Base-by-base conservation (phyloP, 2,888 invertebrate genomes). In the Perdita meconis region DNA sequence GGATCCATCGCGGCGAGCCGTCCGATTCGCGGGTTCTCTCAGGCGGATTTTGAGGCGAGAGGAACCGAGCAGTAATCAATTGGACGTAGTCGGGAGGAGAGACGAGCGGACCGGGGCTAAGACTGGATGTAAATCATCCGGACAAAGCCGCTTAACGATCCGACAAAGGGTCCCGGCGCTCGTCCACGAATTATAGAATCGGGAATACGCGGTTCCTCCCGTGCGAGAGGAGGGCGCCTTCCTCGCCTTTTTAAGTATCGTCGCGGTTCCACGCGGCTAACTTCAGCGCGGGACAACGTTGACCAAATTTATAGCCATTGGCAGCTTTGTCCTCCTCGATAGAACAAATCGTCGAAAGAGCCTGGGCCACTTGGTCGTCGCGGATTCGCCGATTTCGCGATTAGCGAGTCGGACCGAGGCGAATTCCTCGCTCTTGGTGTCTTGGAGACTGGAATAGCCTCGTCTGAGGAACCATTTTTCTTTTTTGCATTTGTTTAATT, bases 61-160 rank as follows among this genome's bases (percentile, higher is more conserved):
- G 86, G 71, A 72, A 67, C 80, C 75, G 77, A 81, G 78, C 75
- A 78, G 88, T 88, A 90, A 91, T 91, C 91, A 90, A 91, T 90
- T 89, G 89, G 88, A 88, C 79, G 86, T 84, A 86, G 85, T 75
- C 66, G 51, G 70, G 72, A 75, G 78, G 78, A 81, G 84, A 82
- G 85, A 82, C 80, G 81, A 83, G 73, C 74, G 78, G 69, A 79
- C 79, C 71, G 80, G n/a, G n/a, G 84, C 84, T 86, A 88, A 89
- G 88, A 89, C 87, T 88, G 83, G 88, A 84, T 87, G 91, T 92
- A 92, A 92, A 92, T 92, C 92, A 92, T 88, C 82, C 81, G 90
- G 90, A 92, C 92, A 92, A 92, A 91, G 90, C 90, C 86, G 90
- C 92, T 92, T 92, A 92, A 92, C 92, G 91, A 92, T 85, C 92